These are phyloP conservation scores for Fulica atra DNA, from an alignment of 2,113 vertebrate species.

Conservation along the genomic window DNA sequence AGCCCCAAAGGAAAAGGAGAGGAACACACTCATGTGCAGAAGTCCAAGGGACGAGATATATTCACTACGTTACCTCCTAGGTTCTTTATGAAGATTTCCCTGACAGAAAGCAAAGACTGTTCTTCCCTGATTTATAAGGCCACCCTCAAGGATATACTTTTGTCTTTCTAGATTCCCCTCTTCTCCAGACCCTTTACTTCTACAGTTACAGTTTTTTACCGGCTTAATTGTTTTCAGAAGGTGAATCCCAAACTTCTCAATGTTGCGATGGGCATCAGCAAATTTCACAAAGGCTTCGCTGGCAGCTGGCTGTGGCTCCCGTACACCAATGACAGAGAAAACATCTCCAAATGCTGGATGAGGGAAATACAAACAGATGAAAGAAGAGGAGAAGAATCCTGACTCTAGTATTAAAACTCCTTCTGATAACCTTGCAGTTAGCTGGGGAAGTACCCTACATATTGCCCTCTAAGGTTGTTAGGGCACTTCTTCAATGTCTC, in stretches of 20 bases:
- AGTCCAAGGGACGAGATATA: background rate
- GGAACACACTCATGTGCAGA: background rate
- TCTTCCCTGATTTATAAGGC: background rate
- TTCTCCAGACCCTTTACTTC: background rate
- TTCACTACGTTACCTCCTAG: background rate
- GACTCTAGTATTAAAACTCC: background rate
- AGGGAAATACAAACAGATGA: background rate
- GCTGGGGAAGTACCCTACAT: background rate
- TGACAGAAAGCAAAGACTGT: background rate
- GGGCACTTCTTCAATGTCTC: background rate
- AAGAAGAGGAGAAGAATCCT: background rate
- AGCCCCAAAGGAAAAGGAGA: background rate
- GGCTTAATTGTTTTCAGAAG: slow-evolving; percentile 97
- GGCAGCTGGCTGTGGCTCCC: slow-evolving; percentile 93
- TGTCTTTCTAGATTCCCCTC: background rate
- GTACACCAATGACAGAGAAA: slow-evolving; percentile 95
- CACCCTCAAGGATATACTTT: background rate
- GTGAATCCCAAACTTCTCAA: slow-evolving; percentile 96
- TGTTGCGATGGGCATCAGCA: slow-evolving; percentile 94
- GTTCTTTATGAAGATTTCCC: background rate
- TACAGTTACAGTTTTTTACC: slow-evolving; percentile 65
- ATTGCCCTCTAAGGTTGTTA: background rate
- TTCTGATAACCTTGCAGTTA: background rate
- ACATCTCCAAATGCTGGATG: slow-evolving; percentile 91
- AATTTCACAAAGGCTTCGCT: slow-evolving; percentile 99